Conservation (phyloP, 1,140 invertebrate species). For the Tigriopus japonicus region DNA sequence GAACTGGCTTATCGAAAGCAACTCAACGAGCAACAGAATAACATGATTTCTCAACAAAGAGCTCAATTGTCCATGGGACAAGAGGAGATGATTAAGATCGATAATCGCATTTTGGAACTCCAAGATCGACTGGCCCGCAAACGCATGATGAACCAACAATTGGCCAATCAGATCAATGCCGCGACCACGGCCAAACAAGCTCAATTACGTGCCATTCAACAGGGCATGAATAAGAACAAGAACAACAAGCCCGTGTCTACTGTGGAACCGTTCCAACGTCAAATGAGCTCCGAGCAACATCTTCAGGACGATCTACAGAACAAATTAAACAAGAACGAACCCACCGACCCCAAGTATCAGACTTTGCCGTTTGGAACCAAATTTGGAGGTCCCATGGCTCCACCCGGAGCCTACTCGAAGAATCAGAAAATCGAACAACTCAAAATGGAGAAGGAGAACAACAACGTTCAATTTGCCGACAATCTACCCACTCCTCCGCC, state of each 20-base stretch:
- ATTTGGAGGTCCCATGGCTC: conserved; percentile 27
- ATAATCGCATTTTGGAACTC: conserved; percentile 74
- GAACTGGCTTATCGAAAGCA: conserved; percentile 91
- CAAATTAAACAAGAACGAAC: conserved; percentile 23
- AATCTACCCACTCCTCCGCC: conserved; percentile 14
- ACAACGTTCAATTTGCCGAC: conserved; percentile 7
- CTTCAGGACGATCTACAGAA: conserved; percentile 4
- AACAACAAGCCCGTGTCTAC: conserved; percentile 26
- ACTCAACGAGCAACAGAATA: conserved; percentile 80
- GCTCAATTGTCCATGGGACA: conserved; percentile 63
- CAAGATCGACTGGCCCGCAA: conserved; percentile 74
- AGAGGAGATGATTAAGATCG: conserved; percentile 73
- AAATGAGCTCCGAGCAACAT: conserved; percentile 23
- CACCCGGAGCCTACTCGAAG: background rate
- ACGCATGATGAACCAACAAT: conserved; percentile 59
- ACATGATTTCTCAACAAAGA: conserved; percentile 59
- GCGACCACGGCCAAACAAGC: conserved; percentile 22
- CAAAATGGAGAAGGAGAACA: conserved; percentile 12
- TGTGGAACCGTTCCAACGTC: conserved; percentile 69
- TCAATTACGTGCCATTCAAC: conserved; percentile 20
- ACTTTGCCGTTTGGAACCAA: conserved; percentile 74
- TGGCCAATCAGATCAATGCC: conserved; percentile 47
- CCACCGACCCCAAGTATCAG: conserved; percentile 81
- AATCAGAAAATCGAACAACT: conserved; percentile 6
- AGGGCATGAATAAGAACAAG: conserved; percentile 9